Base-by-base conservation (phyloP, 2,797 vertebrate species). In the Premnoplex brunnescens region DNA sequence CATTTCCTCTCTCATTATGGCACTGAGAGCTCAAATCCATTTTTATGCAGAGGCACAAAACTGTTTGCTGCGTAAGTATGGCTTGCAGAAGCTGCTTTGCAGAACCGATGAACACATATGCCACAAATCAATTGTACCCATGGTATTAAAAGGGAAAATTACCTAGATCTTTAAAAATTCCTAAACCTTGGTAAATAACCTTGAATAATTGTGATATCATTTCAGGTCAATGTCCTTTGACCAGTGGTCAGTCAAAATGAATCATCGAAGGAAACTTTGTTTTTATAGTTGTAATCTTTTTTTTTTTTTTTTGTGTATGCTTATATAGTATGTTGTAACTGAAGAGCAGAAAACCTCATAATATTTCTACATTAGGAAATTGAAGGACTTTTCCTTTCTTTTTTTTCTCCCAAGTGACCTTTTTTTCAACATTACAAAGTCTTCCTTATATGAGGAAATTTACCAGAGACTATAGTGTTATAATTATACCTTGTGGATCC, bases 401-500 rank as follows among this genome's bases (percentile, higher is more conserved):
- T 55, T 30, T 49, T 24, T 8, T 1, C 20, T 58, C 9, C 22
- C n/a, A 93, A 81, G 88, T 91, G 86, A 77, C 74, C 56, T 87
- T 71, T 82, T 84, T 85, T 87, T 74, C 63, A 56, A 34, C 4
- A 1, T 67, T 80, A 52, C 92, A 95, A 94, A 48, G 63, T 93
- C 27, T 3, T 93, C 80, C 93, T 91, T 95, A 67, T 85, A 73
- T 54, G 41, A 83, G 67, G 49, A 95, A 93, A 93, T 96, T 91
- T 97, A 87, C 84, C 54, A 77, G 93, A 85, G 88, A 91, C 67
- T 76, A 49, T 34, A 88, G 85, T 64, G 79, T 54, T 87, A 48
- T 94, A 95, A 93, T 96, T 95, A 92, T 71, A 85, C 88, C 88
- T 95, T 79, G 55, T 96, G 88, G 85, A 94, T 92, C 80, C 85